Conservation (phyloP, 2,113 vertebrate genomes). For the Cacatua alba region DNA sequence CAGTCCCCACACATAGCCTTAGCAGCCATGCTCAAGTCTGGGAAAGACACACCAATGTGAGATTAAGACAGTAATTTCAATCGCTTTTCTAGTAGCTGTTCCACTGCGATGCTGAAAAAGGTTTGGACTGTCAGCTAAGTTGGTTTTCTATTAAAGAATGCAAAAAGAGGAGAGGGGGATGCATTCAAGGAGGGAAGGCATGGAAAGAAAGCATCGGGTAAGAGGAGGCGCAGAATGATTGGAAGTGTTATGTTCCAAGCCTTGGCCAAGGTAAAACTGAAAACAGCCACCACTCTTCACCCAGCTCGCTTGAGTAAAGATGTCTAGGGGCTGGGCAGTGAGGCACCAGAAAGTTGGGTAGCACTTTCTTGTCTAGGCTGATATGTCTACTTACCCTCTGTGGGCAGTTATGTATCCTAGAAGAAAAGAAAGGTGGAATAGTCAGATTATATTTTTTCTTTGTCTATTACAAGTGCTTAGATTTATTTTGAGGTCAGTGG, state of each 20-base stretch:
- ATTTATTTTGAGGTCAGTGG: background rate
- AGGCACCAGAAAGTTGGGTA: background rate
- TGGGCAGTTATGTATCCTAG: background rate
- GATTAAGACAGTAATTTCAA: background rate
- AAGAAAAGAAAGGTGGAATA: background rate
- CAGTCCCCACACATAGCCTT: background rate
- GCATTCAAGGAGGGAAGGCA: accelerated
- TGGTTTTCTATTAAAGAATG: background rate
- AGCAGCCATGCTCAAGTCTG: background rate
- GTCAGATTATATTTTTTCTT: background rate
- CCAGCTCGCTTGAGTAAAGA: background rate
- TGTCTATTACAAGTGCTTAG: background rate
- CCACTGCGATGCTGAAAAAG: background rate
- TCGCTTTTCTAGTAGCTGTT: background rate
- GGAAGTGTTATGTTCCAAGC: background rate
- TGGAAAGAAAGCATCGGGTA: accelerated
- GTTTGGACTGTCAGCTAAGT: background rate
- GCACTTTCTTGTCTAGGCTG: background rate
- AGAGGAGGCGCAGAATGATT: background rate
- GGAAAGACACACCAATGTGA: background rate
- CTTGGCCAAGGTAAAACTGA: background rate
- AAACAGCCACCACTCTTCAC: background rate
- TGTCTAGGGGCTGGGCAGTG: background rate
- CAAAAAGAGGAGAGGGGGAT: background rate
- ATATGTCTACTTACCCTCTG: background rate